A percentile compares a stretch with the other conserved stretches of the same genome.
Conservation (phyloP, 2,797 vertebrate genomes). For the Anguilla marmorata region DNA sequence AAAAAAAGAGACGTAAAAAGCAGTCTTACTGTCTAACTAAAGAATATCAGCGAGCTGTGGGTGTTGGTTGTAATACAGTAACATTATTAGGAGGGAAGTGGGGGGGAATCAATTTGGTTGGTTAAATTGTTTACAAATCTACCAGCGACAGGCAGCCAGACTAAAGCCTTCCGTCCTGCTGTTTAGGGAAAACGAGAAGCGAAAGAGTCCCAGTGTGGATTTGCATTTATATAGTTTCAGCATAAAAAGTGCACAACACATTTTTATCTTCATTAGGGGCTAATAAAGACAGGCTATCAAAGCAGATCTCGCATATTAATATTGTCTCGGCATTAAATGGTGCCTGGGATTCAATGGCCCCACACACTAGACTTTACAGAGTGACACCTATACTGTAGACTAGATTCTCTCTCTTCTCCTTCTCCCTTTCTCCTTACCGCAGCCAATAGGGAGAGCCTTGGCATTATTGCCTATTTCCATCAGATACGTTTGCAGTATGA, state of each 20-base stretch:
- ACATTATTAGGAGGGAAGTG: constrained; percentile 43
- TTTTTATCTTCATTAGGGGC: constrained; percentile 67
- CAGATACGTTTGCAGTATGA: constrained; percentile 24
- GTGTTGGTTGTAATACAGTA: constrained; percentile 40
- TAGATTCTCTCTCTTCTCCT: background rate
- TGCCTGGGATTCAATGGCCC: constrained; percentile 28
- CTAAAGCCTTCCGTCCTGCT: constrained; percentile 46
- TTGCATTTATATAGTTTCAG: constrained; percentile 67
- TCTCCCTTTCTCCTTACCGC: background rate
- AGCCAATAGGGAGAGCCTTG: constrained; percentile 25
- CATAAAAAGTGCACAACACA: constrained; percentile 61
- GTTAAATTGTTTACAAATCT: constrained; percentile 61
- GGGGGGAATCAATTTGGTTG: constrained; percentile 52
- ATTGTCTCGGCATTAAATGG: constrained; percentile 28
- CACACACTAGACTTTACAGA: constrained; percentile 27
- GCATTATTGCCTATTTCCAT: constrained; percentile 32
- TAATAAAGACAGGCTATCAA: constrained; percentile 65
- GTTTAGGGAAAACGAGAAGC: constrained; percentile 50
- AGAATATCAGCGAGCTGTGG: constrained; percentile 13
- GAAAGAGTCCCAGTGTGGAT: constrained; percentile 56
- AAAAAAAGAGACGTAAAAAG: constrained; percentile 22
- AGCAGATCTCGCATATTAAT: constrained; percentile 58
- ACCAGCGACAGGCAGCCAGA: constrained; percentile 45
- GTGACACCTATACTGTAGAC: constrained; percentile 15
- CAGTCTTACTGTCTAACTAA: constrained; percentile 23